A percentile compares a stretch with the other conserved stretches of the same genome.
These are phyloP conservation scores for Oreotragus oreotragus DNA, from an alignment of 2,113 vertebrate genomes.

Conservation along the genomic window DNA sequence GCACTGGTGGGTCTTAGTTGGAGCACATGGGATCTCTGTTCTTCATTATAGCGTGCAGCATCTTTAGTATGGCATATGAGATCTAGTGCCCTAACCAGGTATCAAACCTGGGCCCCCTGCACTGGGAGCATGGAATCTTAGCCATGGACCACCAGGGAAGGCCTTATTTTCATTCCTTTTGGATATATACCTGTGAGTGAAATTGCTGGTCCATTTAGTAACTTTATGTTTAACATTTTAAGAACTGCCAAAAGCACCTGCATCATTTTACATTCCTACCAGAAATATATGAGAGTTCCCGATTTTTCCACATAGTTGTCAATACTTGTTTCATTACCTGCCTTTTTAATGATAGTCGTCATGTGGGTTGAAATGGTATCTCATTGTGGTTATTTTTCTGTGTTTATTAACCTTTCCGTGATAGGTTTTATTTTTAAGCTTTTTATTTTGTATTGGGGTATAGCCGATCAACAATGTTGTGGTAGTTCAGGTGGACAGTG, in stretches of 20 bases:
- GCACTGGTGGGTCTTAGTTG: background rate
- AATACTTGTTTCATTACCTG: background rate
- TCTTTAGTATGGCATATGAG: background rate
- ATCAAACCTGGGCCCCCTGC: background rate
- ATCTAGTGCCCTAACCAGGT: background rate
- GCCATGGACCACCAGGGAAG: background rate
- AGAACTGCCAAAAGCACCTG: background rate
- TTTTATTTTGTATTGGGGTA: background rate
- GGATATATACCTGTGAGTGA: background rate
- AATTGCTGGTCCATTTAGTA: background rate
- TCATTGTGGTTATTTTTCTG: background rate
- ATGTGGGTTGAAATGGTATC: background rate
- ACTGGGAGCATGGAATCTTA: background rate
- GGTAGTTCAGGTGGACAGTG: background rate
- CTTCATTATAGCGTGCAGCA: background rate
- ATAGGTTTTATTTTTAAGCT: background rate
- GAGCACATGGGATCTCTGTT: background rate
- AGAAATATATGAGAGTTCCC: background rate
- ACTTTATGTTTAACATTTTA: background rate
- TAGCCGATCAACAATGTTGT: background rate
- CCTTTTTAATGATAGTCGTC: background rate
- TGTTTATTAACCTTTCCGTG: background rate
- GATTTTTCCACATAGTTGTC: background rate
- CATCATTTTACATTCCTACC: background rate
- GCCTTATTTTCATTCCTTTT: background rate